phyloP scores from a whole-genome alignment of 2,888 invertebrate species.

The Bursaphelenchus okinawaensis region DNA sequence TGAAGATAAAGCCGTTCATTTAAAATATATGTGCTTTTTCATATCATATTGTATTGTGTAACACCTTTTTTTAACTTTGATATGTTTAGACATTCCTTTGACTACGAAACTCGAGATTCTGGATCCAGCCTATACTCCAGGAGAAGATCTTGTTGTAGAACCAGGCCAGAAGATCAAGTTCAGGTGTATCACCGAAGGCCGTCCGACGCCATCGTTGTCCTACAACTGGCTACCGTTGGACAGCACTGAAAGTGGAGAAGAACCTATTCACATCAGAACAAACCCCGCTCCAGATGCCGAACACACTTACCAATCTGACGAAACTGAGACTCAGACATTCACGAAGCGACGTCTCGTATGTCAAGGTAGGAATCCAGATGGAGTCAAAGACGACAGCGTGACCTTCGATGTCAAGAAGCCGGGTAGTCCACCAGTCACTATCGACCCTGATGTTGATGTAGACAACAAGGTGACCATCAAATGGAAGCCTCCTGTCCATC shows the following conservation, averaged over 20 bases:
- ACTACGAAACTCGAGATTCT: conserved; percentile 45
- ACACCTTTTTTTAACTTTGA: not conserved
- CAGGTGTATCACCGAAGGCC: conserved; percentile 54
- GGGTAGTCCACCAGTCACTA: conserved; percentile 48
- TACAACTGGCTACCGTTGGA: conserved; percentile 55
- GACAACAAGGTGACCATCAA: conserved; percentile 53
- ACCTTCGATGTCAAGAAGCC: conserved; percentile 50
- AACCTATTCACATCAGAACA: conserved; percentile 46
- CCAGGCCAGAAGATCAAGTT: conserved; percentile 52
- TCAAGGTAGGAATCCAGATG: conserved; percentile 54
- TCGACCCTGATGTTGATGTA: conserved; percentile 45
- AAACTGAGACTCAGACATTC: conserved; percentile 45
- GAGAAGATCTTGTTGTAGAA: conserved; percentile 41
- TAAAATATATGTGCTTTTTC: not conserved
- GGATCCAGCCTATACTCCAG: conserved; percentile 38
- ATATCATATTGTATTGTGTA: conserved; percentile 7
- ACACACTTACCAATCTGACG: conserved; percentile 48
- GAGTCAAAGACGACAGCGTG: conserved; percentile 45
- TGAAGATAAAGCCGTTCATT: conserved; percentile 1
- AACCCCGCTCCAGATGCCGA: conserved; percentile 14
- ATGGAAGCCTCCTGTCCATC: conserved; percentile 51
- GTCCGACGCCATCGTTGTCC: conserved; percentile 52
- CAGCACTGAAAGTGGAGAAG: conserved; percentile 40
- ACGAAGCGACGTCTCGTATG: conserved; percentile 48
- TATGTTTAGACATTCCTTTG: conserved; percentile 48